Evolutionary conservation across 2,113 vertebrate species (phyloP), one percentile per base, ranked within the genome.

Genomic region (Fregetta grallaria): DNA sequence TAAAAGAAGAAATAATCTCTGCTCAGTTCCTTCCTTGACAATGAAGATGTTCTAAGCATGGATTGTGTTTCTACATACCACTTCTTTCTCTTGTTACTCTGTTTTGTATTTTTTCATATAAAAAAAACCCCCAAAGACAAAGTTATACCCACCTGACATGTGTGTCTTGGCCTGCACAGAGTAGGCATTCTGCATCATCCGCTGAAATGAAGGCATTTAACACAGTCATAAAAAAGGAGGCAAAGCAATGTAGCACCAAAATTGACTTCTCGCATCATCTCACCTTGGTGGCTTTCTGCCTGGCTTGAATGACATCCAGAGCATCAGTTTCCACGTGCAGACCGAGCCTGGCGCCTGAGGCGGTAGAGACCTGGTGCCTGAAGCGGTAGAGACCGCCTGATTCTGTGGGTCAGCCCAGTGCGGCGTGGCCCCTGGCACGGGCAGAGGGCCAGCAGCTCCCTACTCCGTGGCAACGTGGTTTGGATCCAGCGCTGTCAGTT

Each of bases 381-480:
- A 7, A 4, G 1, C 30, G 16, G 50, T 6, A 22, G 38, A 15
- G 58, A 23, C 12, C 4, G 2, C 67, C 40, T 1, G 15, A 19
- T 22, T 15, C 27, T 5, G 15, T 23, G 53, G 44, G 34, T 70
- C 79, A 55, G 45, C 79, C 34, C 36, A 3, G 42, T 16, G 21
- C 44, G 9, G 18, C 4, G 1, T 15, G 49, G 56, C 21, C 22
- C 36, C 17, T 7, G 20, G 29, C 40, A 3, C 34, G 17, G 45
- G 3, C 26, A 12, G 23, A 12, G 49, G 29, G 56, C 15, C 52
- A 29, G 17, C 27, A 13, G 34, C 66, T 59, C 38, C 29, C 47
- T 25, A 23, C 67, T 42, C 26, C 0, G 3, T 25, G 49, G 49
- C 9, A 0, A 2, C 36, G 71, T 30, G 29, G 63, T 50, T 62